Percentiles rank a stretch among this genome's conserved stretches.
These are phyloP conservation scores for Anthrax anthrax DNA, from an alignment of 2,888 invertebrate genomes.

Conservation along the genomic window DNA sequence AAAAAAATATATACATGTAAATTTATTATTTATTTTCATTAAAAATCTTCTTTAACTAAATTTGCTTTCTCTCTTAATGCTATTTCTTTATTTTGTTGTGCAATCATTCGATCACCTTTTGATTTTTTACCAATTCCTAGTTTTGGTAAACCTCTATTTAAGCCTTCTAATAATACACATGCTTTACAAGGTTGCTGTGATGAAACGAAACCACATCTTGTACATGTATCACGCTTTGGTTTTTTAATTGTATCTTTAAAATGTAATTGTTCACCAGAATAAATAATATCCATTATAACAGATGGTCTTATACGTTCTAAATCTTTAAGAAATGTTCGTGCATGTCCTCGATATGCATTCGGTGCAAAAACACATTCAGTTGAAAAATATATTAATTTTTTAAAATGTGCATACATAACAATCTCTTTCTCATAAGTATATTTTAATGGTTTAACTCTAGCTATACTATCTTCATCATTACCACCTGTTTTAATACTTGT, in stretches of 20 bases:
- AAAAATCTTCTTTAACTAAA: constrained; percentile 35
- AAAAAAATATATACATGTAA: too few species aligned
- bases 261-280: constrained; percentile 76
- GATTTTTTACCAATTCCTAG: constrained; percentile 82
- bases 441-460: constrained; percentile 89
- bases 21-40: constrained; percentile 8
- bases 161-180: constrained; percentile 85
- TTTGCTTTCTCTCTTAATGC: constrained; percentile 29
- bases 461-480: constrained; percentile 66
- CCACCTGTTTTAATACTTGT: constrained; percentile 65
- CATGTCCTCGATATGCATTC: constrained; percentile 91
- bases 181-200: constrained; percentile 95
- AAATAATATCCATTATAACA: constrained; percentile 84
- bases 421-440: constrained; percentile 99
- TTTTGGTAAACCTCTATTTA: constrained; percentile 84
- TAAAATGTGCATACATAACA: constrained; percentile 97
- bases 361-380: constrained; percentile 98
- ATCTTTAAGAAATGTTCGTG: constrained; percentile 81
- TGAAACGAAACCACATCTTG: constrained; percentile 76
- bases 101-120: constrained; percentile 54
- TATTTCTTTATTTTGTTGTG: constrained; percentile 36
- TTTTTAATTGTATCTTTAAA: constrained; percentile 70
- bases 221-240: constrained; percentile 67
- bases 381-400: constrained; percentile 91
- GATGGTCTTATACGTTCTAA: constrained; percentile 86